Evolutionary conservation across 2,113 vertebrate genomes (phyloP).

Genomic region (Thamnaconus septentrionalis): DNA sequence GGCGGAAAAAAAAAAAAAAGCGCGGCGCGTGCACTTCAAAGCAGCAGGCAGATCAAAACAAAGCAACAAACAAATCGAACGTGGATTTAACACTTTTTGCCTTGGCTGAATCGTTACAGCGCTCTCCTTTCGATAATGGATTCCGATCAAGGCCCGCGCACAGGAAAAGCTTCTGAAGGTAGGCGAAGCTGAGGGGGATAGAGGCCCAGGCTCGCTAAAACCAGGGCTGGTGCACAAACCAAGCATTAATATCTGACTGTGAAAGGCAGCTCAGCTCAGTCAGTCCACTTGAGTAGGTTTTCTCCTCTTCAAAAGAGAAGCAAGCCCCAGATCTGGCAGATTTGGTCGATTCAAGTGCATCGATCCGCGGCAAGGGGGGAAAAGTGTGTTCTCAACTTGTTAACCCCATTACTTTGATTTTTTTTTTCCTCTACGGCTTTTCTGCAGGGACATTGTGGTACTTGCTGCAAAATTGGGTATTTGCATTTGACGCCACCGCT

Average conservation of each 20-base stretch:
- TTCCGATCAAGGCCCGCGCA: slow-evolving; percentile 69
- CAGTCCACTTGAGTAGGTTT: slow-evolving; percentile 62
- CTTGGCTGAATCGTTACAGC: slow-evolving; percentile 62
- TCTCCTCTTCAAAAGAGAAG: slow-evolving; percentile 77
- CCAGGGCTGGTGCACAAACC: slow-evolving; percentile 61
- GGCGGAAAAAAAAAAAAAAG: background rate
- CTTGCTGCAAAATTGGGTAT: slow-evolving; percentile 53
- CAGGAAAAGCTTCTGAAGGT: slow-evolving; percentile 60
- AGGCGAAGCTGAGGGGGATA: slow-evolving; percentile 55
- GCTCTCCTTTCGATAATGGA: slow-evolving; percentile 62
- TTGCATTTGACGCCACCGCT: slow-evolving; percentile 50
- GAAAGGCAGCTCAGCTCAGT: slow-evolving; percentile 67
- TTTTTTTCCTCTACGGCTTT: slow-evolving; percentile 57
- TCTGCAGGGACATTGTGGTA: slow-evolving; percentile 44
- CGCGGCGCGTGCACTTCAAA: slow-evolving; percentile 60
- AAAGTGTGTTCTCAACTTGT: slow-evolving; percentile 53
- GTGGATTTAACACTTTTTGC: slow-evolving; percentile 66
- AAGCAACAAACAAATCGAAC: slow-evolving; percentile 75
- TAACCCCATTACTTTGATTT: slow-evolving; percentile 64
- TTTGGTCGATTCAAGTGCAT: slow-evolving; percentile 70
- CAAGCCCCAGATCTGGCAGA: slow-evolving; percentile 70
- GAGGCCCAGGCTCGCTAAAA: slow-evolving; percentile 62
- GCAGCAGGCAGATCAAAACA: slow-evolving; percentile 59
- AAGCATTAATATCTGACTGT: slow-evolving; percentile 70
- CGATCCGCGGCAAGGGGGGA: slow-evolving; percentile 49